Base-by-base conservation (phyloP, 2,888 invertebrate species). In the Lymantria monacha region DNA sequence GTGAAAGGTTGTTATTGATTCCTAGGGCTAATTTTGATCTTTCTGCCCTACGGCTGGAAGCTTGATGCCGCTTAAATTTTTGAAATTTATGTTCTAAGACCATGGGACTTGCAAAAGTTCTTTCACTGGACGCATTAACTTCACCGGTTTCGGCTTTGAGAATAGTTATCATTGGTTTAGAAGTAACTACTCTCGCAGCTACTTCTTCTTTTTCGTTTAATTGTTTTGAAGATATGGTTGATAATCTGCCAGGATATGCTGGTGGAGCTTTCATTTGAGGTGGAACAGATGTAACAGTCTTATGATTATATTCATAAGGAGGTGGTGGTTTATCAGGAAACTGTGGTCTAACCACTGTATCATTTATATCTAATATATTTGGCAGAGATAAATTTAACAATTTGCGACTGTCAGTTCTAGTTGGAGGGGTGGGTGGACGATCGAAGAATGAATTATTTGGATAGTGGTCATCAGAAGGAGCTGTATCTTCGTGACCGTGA, bases 111-210 rank as follows among this genome's bases (percentile, higher is more conserved):
- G 91, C 91, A 63, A 91, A 91, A 30, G 88, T 91, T 67, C 91
- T 80, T 75, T 94, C 93, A 44, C 94, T 93, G 49, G 93, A 93
- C 7, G 93, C 88, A 60, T 92, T 93, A 7, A 95, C 94, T 56
- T 94, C 92, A 49, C 94, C 95, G 0, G 95, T 94, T 76, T 96
- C 95, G 9, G 96, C 96, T 70, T 95, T 95, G 15, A 96, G 87
- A 57, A 96, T 94, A 74, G 94, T 95, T 49, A 95, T 95, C 81
- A 95, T 95, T 0, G 96, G 95, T 57, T 95, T 93, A 0, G 95
- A 94, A 30, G 95, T 95, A 36, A 96, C 95, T 61, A 96, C 95
- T 58, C 96, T 91, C 0, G 96, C 96, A 45, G 95, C 92, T 0
- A 95, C 94, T 85, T 96, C 95, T 80, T 95, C 95, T 58, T 88